Percentiles rank a stretch among this genome's conserved stretches.
Conservation (phyloP, 2,113 vertebrate species). For the Hemichromis elongatus region DNA sequence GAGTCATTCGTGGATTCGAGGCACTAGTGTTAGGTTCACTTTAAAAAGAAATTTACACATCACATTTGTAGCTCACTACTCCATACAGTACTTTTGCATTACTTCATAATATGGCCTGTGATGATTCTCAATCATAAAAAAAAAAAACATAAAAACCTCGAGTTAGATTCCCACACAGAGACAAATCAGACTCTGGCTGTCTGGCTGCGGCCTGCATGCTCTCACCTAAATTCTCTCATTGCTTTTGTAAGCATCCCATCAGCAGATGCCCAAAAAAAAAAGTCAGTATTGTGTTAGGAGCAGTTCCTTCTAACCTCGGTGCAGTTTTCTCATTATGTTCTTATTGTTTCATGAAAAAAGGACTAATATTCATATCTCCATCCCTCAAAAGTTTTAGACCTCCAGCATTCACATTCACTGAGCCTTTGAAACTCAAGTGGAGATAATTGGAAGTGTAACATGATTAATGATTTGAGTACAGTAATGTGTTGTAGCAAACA, state of each 20-base stretch:
- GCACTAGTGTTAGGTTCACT: background rate
- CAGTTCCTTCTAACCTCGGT: background rate
- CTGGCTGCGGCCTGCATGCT: background rate
- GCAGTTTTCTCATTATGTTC: background rate
- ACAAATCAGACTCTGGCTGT: background rate
- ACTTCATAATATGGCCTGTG: background rate
- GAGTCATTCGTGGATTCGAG: background rate
- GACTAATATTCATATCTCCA: background rate
- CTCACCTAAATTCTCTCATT: background rate
- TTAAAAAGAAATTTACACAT: rapidly evolving
- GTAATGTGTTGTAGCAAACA: background rate
- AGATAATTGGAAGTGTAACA: background rate
- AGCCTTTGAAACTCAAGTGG: background rate
- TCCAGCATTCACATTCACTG: background rate
- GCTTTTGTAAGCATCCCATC: background rate
- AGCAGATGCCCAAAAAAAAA: background rate
- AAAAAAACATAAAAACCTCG: background rate
- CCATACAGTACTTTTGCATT: background rate
- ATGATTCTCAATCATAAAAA: too few relatives aligned
- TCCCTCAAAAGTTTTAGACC: background rate
- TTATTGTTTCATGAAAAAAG: background rate
- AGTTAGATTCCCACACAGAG: background rate
- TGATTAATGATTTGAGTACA: background rate
- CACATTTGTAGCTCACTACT: background rate
- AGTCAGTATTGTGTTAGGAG: background rate